A percentile compares a stretch with the other conserved stretches of the same genome.
Evolutionary conservation across 2,888 invertebrate genomes (phyloP).

Genomic region (Eudemis profundana): DNA sequence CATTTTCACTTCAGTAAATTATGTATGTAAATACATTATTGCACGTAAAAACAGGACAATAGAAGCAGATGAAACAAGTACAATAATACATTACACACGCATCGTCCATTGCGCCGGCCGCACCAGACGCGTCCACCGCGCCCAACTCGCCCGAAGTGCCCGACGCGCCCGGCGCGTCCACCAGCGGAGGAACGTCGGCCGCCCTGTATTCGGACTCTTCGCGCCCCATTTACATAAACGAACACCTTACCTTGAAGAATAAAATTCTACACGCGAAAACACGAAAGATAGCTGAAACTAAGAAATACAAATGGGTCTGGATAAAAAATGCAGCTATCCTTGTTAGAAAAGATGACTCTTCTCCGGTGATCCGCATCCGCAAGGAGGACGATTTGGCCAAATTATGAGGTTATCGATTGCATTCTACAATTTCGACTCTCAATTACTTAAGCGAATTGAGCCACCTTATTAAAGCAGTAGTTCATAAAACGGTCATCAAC

Average conservation of each 20-base stretch:
- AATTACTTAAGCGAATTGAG: no score
- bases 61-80: no score
- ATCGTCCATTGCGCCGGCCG: no score
- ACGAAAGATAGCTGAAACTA: not conserved
- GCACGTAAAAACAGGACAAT: no score
- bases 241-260: not conserved
- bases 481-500: no score
- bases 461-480: no score
- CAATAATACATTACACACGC: no score
- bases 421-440: not conserved
- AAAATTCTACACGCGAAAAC: not conserved
- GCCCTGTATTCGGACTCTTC: not conserved
- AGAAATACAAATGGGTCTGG: not conserved
- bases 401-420: not conserved
- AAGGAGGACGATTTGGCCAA: not conserved
- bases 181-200: not conserved
- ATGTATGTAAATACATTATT: no score
- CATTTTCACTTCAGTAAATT: no score
- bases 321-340: constrained; percentile 3
- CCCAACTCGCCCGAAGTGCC: no score
- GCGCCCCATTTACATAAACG: not conserved
- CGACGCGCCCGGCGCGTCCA: not conserved
- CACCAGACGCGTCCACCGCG: no score
- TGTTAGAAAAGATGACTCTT: not conserved
- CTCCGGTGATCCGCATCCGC: not conserved